phyloP scores from a whole-genome alignment of 2,888 invertebrate species.

The Oscheius onirici region DNA sequence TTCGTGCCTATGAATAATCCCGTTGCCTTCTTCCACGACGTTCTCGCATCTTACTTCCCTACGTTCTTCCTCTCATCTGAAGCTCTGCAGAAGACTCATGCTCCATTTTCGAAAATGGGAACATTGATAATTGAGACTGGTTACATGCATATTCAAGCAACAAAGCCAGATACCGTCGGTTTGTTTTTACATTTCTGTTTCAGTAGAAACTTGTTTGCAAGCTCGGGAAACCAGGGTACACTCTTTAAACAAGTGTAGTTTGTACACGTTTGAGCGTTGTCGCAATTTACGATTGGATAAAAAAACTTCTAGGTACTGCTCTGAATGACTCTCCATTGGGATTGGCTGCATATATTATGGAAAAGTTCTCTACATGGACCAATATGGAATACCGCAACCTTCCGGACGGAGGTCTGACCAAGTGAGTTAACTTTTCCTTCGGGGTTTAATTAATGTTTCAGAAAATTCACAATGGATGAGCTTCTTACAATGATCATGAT shows the following conservation, averaged over 20 bases:
- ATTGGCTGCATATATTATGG: conserved; percentile 87
- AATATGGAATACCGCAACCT: conserved; percentile 73
- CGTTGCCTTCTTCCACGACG: conserved; percentile 39
- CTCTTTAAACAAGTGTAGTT: no score
- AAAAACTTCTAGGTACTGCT: conserved; percentile 76
- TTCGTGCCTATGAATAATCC: conserved; percentile 63
- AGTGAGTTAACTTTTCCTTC: conserved; percentile 28
- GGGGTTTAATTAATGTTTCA: conserved; percentile 48
- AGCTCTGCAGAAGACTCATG: conserved; percentile 38
- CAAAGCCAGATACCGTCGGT: conserved; percentile 89
- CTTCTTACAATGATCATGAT: conserved; percentile 83
- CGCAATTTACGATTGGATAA: no score
- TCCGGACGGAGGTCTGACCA: conserved; percentile 79
- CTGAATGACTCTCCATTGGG: conserved; percentile 84
- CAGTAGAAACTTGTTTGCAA: no score
- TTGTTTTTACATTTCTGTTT: conserved; percentile 55
- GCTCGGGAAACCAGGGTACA: no score
- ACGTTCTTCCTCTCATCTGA: conserved; percentile 41
- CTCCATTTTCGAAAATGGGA: conserved; percentile 53
- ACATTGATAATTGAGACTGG: conserved; percentile 73
- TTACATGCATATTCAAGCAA: conserved; percentile 82
- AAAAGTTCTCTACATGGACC: conserved; percentile 86
- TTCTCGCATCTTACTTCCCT: conserved; percentile 55
- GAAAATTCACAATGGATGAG: conserved; percentile 80
- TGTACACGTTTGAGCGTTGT: no score